Conservation (phyloP, 2,888 invertebrate species). For the Apamea crenata region DNA sequence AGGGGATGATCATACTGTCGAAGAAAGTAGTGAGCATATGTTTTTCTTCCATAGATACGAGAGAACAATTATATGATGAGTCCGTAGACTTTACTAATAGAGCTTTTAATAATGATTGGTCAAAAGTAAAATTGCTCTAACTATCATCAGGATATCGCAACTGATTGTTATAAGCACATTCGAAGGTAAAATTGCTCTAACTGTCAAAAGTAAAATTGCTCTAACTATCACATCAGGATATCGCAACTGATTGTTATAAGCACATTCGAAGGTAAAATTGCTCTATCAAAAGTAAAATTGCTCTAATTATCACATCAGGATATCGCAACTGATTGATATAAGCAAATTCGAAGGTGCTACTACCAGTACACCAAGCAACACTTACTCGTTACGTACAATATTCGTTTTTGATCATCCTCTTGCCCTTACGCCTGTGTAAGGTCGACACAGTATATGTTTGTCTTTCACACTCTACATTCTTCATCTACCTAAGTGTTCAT, state of each 20-base stretch:
- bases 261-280: not conserved
- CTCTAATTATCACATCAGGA: not conserved
- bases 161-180: not conserved
- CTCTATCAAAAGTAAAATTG: no score
- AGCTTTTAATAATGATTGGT: not conserved
- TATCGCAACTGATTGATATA: not conserved
- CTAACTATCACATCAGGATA: not conserved
- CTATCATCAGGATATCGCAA: not conserved
- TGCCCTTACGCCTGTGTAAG: no score
- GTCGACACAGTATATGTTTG: not conserved
- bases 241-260: not conserved
- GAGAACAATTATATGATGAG: not conserved
- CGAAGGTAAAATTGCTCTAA: no score
- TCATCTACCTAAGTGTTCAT: not conserved
- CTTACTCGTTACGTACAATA: not conserved
- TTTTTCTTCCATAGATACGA: not conserved
- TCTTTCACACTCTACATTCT: not conserved
- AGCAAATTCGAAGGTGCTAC: not conserved
- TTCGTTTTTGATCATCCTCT: not conserved
- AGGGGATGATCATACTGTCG: not conserved
- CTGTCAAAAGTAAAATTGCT: no score
- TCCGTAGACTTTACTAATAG: not conserved
- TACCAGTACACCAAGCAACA: no score
- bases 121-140: conserved; percentile 2
- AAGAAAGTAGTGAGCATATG: not conserved